These are phyloP conservation scores for Ferdinandea cuprea DNA, from an alignment of 2,888 invertebrate genomes.

Conservation along the genomic window DNA sequence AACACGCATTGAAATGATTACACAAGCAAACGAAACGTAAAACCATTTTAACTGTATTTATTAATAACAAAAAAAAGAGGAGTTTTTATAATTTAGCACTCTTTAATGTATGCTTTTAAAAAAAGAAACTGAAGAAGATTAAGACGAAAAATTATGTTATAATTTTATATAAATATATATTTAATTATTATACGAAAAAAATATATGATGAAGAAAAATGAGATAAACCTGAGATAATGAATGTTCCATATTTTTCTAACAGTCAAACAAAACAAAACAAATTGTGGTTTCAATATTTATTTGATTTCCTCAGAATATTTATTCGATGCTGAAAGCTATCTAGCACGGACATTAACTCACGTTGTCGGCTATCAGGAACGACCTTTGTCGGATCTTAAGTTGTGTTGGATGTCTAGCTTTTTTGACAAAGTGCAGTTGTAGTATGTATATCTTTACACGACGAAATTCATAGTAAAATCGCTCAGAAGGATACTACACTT, in stretches of 20 bases:
- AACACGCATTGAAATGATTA: conserved; percentile 12
- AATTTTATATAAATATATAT: conserved; percentile 76
- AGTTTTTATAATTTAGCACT: conserved; percentile 63
- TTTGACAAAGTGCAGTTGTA: too few relatives aligned
- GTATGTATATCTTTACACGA: too few relatives aligned
- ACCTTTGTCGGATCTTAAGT: too few relatives aligned
- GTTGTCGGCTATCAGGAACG: too few relatives aligned
- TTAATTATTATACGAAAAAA: conserved; percentile 76
- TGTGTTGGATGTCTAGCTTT: too few relatives aligned
- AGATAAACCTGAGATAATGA: conserved; percentile 64
- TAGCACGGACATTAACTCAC: too few relatives aligned
- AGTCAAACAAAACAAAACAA: conserved; percentile 45
- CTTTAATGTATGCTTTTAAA: conserved; percentile 59
- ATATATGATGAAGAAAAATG: conserved; percentile 71
- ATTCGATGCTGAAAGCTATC: too few relatives aligned
- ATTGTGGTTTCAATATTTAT: conserved; percentile 56
- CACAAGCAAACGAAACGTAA: conserved; percentile 32
- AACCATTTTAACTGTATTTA: conserved; percentile 66
- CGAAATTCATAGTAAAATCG: too few relatives aligned
- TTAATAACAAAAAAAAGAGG: conserved; percentile 55
- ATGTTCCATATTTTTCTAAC: conserved; percentile 68
- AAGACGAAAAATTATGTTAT: conserved; percentile 73
- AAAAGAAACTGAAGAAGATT: conserved; percentile 27
- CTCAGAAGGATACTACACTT: too few relatives aligned
- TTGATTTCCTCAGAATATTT: too few relatives aligned